Evolutionary conservation across 2,888 invertebrate species (phyloP), one percentile per base, ranked within the genome.

Genomic region (Scelioninae gen. 1): DNA sequence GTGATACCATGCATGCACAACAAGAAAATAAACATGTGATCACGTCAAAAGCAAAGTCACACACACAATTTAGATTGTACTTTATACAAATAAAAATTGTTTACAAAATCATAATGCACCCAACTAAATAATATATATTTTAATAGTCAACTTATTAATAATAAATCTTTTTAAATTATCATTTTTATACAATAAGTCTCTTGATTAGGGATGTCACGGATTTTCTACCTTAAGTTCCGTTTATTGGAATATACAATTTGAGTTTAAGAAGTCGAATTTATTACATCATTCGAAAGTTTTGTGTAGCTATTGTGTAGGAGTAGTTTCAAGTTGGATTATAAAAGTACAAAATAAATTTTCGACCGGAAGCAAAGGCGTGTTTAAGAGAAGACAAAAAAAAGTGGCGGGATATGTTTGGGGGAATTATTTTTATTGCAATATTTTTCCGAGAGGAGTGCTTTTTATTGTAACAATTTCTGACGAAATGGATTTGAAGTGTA

Each of bases 241-340:
- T 65, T 32, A 65, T 65, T 65, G 16, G 51, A 9, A 23, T 49
- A 53, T 65, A 51, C 13, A 31, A 31, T 51, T 53, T 29, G 15
- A 66, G 32, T 56, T 56, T 10, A 55, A 49, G 40, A 23, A 45
- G 40, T 32, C 10, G 32, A n/a, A 69, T 58, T 47, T 58, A 47
- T 69, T 69, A 69, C 56, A 45, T 56, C 45, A 34, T 56, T 69
- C 45, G 32, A 55, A 69, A 68, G 68, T 68, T 68, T 66, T 5
- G 15, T 34, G 56, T n/a, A n/a, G n/a, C 29, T 56, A 45, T 56
- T 56, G 34, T 31, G 45, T 16, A 16, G 15, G 31, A 45, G 68
- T 69, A 45, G 55, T 66, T 55, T 32, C 47, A 56, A 56, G 56
- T 69, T 69, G 45, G 56, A 47, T 47, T 32, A 47, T 56, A 69